These are phyloP conservation scores for Cyanoramphus novaezelandiae DNA, from an alignment of 2,113 vertebrate genomes.

Conservation along the genomic window DNA sequence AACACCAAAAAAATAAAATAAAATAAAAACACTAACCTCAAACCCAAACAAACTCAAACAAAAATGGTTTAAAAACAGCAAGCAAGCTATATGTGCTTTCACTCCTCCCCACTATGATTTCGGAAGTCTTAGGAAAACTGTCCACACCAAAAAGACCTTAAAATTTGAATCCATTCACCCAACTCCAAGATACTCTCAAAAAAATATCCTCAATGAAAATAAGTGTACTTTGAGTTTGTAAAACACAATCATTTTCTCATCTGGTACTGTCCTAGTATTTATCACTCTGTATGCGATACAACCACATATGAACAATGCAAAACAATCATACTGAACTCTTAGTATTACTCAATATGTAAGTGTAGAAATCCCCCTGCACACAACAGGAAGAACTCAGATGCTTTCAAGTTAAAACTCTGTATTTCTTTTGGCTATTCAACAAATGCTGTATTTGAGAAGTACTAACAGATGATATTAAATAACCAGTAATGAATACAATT, in stretches of 20 bases:
- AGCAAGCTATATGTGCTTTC: not conserved
- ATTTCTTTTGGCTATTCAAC: not conserved
- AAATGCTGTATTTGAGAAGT: not conserved
- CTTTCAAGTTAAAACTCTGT: not conserved
- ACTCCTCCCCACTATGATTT: not conserved
- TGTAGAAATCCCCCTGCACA: not conserved
- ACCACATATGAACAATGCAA: not conserved
- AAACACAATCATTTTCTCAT: not conserved
- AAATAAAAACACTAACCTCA: not conserved
- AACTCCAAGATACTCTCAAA: not conserved
- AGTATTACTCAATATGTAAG: not conserved
- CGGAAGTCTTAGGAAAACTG: not conserved
- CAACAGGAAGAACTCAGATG: not conserved
- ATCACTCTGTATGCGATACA: fast-evolving
- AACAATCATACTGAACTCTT: fast-evolving
- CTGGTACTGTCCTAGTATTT: not conserved
- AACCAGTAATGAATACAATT: not conserved
- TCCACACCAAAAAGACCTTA: not conserved
- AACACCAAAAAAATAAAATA: not conserved
- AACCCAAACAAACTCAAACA: not conserved
- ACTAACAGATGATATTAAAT: not conserved
- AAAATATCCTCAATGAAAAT: not conserved
- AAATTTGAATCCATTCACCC: not conserved
- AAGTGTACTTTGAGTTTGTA: not conserved
- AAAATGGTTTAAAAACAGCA: not conserved